These are phyloP conservation scores for Acanthosepion esculentum DNA, from an alignment of 2,888 invertebrate genomes.

Conservation along the genomic window DNA sequence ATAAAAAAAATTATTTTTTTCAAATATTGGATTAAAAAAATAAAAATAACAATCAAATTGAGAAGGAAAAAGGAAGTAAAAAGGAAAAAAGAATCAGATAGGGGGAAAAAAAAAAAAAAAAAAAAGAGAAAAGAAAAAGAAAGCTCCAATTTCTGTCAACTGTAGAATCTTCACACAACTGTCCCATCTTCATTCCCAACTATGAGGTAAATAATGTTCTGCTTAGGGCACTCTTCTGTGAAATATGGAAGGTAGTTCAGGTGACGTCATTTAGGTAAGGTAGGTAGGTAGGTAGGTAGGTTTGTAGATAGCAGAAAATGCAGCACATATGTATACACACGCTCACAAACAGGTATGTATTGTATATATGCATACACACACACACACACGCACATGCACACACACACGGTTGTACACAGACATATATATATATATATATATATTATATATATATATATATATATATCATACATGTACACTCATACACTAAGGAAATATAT, in stretches of 20 bases:
- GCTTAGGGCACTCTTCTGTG: slow-evolving; percentile 46
- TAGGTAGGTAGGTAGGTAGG: slow-evolving; percentile 36
- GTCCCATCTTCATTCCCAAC: neutral
- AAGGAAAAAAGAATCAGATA: neutral
- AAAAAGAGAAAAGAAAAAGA: neutral
- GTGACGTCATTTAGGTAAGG: slow-evolving; percentile 33
- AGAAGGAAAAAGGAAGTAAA: neutral
- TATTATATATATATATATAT: neutral
- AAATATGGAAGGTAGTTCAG: slow-evolving; percentile 43
- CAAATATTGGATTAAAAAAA: slow-evolving; percentile 33
- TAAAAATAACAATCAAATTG: slow-evolving; percentile 22
- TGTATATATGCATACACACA: neutral
- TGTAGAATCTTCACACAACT: neutral
- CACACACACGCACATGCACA: neutral
- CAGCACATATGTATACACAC: neutral
- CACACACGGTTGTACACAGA: neutral
- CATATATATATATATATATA: no score
- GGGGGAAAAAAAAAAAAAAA: neutral
- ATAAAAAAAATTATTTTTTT: neutral
- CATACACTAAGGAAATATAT: slow-evolving; percentile 36
- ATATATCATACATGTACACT: slow-evolving; percentile 6
- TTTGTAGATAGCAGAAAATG: slow-evolving; percentile 37
- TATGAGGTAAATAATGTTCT: slow-evolving; percentile 48
- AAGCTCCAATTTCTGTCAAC: neutral
- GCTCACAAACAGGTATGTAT: slow-evolving; percentile 40